A percentile compares a stretch with the other conserved stretches of the same genome.
These are phyloP conservation scores for Oscheius sp. DNA, from an alignment of 2,888 invertebrate genomes.

Conservation along the genomic window DNA sequence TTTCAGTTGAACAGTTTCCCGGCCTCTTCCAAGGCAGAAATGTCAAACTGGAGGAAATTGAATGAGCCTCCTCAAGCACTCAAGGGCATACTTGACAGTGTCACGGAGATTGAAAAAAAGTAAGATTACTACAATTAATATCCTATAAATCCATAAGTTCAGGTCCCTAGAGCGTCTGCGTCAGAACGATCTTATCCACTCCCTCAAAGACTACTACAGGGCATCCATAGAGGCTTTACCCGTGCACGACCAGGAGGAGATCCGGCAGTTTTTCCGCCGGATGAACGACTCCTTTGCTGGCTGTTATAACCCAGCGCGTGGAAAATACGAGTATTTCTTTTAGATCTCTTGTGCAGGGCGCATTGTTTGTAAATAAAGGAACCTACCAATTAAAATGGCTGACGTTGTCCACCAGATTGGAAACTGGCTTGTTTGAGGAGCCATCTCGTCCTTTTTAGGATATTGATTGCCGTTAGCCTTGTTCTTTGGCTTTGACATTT, in stretches of 20 bases:
- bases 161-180: constrained; percentile 56
- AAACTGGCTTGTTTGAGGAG: neutral
- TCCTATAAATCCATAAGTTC: constrained; percentile 5
- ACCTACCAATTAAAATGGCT: constrained; percentile 7
- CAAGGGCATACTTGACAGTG: constrained; percentile 33
- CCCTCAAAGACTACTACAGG: constrained; percentile 53
- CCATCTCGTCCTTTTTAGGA: neutral
- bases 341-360: neutral
- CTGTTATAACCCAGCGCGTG: constrained; percentile 53
- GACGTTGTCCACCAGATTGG: constrained; percentile 8
- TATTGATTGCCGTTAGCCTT: neutral
- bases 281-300: constrained; percentile 57
- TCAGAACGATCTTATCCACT: constrained; percentile 48
- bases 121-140: neutral
- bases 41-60: constrained; percentile 45
- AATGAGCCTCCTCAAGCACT: constrained; percentile 48
- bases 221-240: constrained; percentile 50
- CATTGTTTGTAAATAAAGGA: constrained; percentile 32
- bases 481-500: constrained; percentile 3
- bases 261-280: constrained; percentile 48
- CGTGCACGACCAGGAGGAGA: constrained; percentile 43
- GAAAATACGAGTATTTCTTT: constrained; percentile 40
- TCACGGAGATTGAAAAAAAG: constrained; percentile 31
- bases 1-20: constrained; percentile 34
- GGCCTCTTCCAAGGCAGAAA: constrained; percentile 23